Evolutionary conservation across 2,888 invertebrate species (phyloP).

Genomic region (Rhingia campestris): DNA sequence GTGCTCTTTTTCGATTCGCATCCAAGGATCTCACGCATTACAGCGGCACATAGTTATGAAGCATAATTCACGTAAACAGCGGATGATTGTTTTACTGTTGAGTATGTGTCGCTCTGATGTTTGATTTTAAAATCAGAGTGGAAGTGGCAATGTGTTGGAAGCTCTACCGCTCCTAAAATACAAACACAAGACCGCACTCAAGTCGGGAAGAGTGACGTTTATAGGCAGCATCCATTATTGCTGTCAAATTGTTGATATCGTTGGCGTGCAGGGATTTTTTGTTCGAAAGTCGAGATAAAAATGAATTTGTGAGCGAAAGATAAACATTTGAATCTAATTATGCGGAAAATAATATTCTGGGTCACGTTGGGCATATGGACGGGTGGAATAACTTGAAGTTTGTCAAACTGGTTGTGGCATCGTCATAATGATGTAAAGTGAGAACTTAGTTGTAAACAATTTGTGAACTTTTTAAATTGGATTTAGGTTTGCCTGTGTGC

Average conservation of each 20-base stretch:
- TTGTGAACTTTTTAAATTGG: not conserved
- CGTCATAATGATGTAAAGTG: conserved; percentile 4
- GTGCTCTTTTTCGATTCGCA: conserved; percentile 8
- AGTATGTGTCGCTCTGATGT: not conserved
- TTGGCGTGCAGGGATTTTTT: conserved; percentile 3
- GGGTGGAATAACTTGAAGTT: not conserved
- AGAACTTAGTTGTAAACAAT: conserved; percentile 2
- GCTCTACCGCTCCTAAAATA: not conserved
- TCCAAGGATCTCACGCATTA: conserved; percentile 21
- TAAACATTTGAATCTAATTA: conserved; percentile 52
- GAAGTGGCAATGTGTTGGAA: not conserved
- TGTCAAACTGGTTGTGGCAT: conserved; percentile 9
- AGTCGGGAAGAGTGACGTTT: conserved; percentile 28
- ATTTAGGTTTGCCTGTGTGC: too few species aligned
- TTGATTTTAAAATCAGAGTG: not conserved
- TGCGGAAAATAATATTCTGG: conserved; percentile 46
- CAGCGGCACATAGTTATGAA: conserved; percentile 24
- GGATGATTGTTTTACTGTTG: conserved; percentile 27
- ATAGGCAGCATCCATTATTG: conserved; percentile 59
- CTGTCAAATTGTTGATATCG: conserved; percentile 48
- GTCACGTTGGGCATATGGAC: conserved; percentile 24
- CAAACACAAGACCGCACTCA: conserved; percentile 63
- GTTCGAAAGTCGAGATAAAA: conserved; percentile 21
- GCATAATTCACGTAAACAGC: conserved; percentile 34
- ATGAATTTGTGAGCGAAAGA: conserved; percentile 45